phyloP scores from a whole-genome alignment of 2,888 invertebrate genomes.

The Rhabditoides inermis region DNA sequence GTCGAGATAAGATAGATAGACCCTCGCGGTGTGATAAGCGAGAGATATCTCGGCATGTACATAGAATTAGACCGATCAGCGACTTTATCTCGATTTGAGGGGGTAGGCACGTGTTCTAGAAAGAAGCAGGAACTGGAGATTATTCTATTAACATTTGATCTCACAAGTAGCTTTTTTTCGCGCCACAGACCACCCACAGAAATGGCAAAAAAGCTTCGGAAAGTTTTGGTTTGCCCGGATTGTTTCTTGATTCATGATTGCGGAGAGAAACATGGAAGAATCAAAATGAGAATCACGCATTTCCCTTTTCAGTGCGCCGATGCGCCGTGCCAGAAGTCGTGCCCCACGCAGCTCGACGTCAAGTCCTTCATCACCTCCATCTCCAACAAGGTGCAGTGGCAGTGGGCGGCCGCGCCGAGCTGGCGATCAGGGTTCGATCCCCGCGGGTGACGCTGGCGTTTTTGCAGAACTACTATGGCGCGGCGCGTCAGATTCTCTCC shows the following conservation, averaged over 20 bases:
- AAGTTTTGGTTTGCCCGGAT: neutral
- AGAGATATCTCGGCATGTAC: too few species aligned
- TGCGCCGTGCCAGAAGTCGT: conserved; percentile 72
- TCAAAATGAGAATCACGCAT: neutral
- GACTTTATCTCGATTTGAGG: too few species aligned
- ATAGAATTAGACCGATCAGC: too few species aligned
- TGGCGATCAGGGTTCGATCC: neutral
- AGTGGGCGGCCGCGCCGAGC: neutral
- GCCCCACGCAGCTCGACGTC: conserved; percentile 92
- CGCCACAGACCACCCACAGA: neutral
- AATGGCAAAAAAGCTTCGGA: neutral
- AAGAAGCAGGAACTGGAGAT: too few species aligned
- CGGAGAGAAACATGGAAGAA: too few species aligned
- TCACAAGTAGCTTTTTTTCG: neutral
- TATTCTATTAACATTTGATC: too few species aligned
- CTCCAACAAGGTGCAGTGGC: conserved; percentile 69
- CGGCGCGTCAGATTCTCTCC: conserved; percentile 83
- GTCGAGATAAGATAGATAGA: too few species aligned
- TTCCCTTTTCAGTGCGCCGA: conserved; percentile 54
- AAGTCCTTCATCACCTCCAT: conserved; percentile 94
- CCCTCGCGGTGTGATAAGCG: too few species aligned
- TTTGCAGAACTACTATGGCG: conserved; percentile 86
- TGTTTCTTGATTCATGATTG: too few species aligned
- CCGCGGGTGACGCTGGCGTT: neutral
- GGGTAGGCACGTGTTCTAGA: too few species aligned